Conservation (phyloP, 2,113 vertebrate genomes). For the Oplegnathus fasciatus region DNA sequence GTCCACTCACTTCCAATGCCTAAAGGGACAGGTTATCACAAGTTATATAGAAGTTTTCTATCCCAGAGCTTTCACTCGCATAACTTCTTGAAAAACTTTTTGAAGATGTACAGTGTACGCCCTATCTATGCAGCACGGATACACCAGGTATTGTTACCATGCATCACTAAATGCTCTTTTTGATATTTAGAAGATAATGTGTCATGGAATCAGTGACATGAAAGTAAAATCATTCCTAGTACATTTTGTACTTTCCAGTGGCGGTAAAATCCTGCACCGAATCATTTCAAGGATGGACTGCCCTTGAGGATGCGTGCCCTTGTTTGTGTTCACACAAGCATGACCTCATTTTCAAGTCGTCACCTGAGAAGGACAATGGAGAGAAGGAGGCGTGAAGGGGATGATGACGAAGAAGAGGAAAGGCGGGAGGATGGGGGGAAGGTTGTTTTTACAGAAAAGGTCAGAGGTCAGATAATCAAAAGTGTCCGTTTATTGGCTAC, state of each 20-base stretch:
- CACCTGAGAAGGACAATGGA: conserved; percentile 69
- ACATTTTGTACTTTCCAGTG: not conserved
- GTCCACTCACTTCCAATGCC: conserved; percentile 64
- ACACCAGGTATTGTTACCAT: not conserved
- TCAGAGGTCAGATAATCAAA: conserved; percentile 92
- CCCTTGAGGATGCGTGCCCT: conserved; percentile 62
- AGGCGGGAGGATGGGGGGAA: not conserved
- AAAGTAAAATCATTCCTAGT: not conserved
- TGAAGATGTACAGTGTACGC: not conserved
- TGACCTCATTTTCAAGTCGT: conserved; percentile 72
- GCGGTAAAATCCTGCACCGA: conserved; percentile 26
- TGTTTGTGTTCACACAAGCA: conserved; percentile 73
- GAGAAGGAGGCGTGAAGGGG: conserved; percentile 62
- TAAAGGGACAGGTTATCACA: conserved; percentile 67
- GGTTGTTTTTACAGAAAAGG: conserved; percentile 65
- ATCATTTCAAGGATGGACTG: conserved; percentile 51
- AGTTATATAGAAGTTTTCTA: conserved; percentile 61
- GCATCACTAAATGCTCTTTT: not conserved
- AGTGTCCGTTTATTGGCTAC: conserved; percentile 90
- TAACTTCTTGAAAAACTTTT: conserved; percentile 51
- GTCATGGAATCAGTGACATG: conserved; percentile 17
- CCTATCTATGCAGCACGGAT: not conserved
- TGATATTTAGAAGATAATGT: not conserved
- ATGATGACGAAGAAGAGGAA: conserved; percentile 21
- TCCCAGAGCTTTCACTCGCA: conserved; percentile 43